Evolutionary conservation across 2,797 vertebrate genomes (phyloP).

Genomic region (Crocidura indochinensis): DNA sequence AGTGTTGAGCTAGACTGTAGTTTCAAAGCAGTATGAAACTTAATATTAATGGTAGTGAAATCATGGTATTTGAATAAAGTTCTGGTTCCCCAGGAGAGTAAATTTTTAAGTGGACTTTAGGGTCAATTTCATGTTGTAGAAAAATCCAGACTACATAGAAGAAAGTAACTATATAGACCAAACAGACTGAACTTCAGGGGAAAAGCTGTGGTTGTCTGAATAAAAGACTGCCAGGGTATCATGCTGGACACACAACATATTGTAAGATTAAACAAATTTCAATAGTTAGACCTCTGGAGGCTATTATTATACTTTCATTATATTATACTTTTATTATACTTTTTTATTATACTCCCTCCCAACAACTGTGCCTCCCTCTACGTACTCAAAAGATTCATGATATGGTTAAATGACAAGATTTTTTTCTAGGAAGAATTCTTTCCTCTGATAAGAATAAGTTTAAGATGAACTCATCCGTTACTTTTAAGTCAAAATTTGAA

Average conservation of each 20-base stretch:
- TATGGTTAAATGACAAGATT: conserved; percentile 36
- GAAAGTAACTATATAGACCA: background rate
- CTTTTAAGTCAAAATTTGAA: conserved; percentile 74
- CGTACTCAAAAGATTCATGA: background rate
- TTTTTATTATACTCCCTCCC: background rate
- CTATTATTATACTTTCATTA: conserved; percentile 5
- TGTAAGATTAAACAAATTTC: background rate
- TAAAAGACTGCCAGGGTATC: background rate
- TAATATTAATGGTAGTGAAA: background rate
- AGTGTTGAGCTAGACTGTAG: background rate
- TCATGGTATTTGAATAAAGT: conserved; percentile 9
- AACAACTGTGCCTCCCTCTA: background rate
- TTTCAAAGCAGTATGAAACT: background rate
- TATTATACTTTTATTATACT: too few species aligned
- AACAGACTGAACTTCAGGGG: background rate
- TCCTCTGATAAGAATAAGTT: conserved; percentile 46
- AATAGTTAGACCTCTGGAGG: background rate
- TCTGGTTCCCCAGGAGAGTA: background rate
- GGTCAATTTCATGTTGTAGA: background rate
- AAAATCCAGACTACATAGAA: background rate
- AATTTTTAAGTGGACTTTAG: background rate
- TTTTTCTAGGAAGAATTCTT: conserved; percentile 71
- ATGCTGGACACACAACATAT: background rate
- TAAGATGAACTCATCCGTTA: conserved; percentile 66
- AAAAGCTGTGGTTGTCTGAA: background rate